Base-by-base conservation (phyloP, 2,888 invertebrate species). In the Leptinotarsa tumamoca region DNA sequence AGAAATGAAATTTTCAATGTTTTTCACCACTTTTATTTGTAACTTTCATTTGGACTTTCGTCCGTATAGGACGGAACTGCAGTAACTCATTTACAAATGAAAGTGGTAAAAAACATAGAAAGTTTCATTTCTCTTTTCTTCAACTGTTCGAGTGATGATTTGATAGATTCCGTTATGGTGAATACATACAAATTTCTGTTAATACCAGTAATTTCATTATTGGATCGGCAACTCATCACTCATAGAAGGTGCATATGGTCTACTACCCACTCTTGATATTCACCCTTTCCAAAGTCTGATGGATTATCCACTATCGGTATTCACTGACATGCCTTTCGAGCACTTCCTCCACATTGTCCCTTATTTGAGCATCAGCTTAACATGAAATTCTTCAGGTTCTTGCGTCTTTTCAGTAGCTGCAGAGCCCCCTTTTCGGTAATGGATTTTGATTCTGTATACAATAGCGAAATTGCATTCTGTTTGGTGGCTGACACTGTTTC, bases 301-400 rank as follows among this genome's bases (percentile, higher is more conserved):
- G 84, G 85, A 87, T 87, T 87, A 87, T 87, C 87, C 86, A 82
- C 82, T 85, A 87, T 87, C 85, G 87, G 86, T 84, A 87, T 87
- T 86, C 87, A 82, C 84, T 84, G 85, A 86, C 87, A 86, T 86
- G 87, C 83, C 81, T 82, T 80, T 80, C 79, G 78, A 81, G 70
- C 79, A 75, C 72, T 76, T 72, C 81, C 78, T 76, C 71, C 81
- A 84, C 81, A 82, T 81, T 82, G 78, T 81, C 82, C 83, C 82
- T 82, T 85, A 83, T 86, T 86, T 85, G 85, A 83, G 82, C 80
- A 83, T 76, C 82, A 82, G 85, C 85, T 86, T 86, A 84, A 82
- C 83, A 82, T 80, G 82, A 82, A 84, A 84, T 84, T 84, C 82
- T 84, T 82, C 82, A 83, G 81, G 76, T 81, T 77, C 76, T 78